A percentile compares a stretch with the other conserved stretches of the same genome.
phyloP scores from a whole-genome alignment of 2,113 vertebrate genomes.

The Pseudopodoces humilis region DNA sequence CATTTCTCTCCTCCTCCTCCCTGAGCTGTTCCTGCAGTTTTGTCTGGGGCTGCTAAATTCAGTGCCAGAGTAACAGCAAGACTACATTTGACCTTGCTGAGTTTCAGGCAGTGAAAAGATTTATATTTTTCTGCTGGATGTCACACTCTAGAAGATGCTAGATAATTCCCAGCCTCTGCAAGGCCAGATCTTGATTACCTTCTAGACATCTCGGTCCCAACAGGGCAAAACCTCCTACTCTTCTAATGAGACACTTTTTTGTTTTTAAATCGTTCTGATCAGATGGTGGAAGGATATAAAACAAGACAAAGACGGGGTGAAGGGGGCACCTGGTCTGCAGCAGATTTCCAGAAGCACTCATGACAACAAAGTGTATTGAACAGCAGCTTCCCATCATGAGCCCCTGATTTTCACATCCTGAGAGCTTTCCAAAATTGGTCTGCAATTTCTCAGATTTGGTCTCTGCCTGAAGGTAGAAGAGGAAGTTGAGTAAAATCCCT shows the following conservation, averaged over 20 bases:
- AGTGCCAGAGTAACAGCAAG: neutral
- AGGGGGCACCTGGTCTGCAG: neutral
- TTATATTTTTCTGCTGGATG: neutral
- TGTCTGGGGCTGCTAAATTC: neutral
- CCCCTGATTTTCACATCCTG: neutral
- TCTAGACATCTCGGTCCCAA: neutral
- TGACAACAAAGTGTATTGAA: neutral
- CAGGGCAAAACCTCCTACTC: neutral
- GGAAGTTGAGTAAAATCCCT: constrained; percentile 58
- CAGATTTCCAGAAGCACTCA: neutral
- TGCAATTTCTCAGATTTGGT: constrained; percentile 48
- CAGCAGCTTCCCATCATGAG: neutral
- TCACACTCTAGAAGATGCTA: neutral
- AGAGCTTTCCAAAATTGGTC: constrained; percentile 4
- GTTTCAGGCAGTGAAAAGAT: neutral
- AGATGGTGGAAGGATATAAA: neutral
- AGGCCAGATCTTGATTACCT: neutral
- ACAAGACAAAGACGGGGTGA: neutral
- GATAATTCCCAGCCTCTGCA: neutral
- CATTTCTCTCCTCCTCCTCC: neutral
- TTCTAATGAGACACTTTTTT: neutral
- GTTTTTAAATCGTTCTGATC: neutral
- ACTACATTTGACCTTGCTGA: neutral
- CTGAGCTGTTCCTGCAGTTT: neutral
- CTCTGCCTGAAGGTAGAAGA: constrained; percentile 52